Percentiles rank a stretch among this genome's conserved stretches.
These are phyloP conservation scores for Mormyrus proboscirostris DNA, from an alignment of 2,797 vertebrate species.

Conservation along the genomic window DNA sequence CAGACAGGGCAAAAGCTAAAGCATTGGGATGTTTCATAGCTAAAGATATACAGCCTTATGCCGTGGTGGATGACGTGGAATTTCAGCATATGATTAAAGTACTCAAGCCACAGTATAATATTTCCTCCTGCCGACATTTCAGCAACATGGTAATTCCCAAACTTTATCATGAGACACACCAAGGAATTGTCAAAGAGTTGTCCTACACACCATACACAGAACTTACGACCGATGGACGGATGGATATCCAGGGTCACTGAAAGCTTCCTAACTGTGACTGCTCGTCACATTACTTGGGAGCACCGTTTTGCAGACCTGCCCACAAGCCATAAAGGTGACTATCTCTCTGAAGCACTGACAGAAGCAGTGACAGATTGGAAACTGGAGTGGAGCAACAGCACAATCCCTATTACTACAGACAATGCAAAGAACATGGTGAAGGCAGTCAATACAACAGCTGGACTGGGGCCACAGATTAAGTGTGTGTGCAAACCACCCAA, in stretches of 20 bases:
- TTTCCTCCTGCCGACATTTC: neutral
- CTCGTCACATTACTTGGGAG: neutral
- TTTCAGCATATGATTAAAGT: neutral
- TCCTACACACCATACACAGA: neutral
- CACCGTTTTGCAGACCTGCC: neutral
- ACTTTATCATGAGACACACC: no score
- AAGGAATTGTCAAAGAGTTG: neutral
- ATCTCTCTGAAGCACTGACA: neutral
- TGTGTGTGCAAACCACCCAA: neutral
- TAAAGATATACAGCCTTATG: neutral
- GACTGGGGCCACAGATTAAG: neutral
- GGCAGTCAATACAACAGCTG: neutral
- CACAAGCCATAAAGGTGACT: neutral
- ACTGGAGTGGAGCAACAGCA: neutral
- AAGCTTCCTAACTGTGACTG: neutral
- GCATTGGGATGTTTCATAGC: neutral
- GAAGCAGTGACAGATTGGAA: neutral
- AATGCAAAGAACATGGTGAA: neutral
- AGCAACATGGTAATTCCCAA: neutral
- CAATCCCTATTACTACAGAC: neutral
- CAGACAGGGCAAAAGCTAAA: neutral
- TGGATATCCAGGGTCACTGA: neutral
- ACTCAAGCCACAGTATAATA: neutral
- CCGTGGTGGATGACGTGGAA: neutral
- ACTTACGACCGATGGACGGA: neutral